Evolutionary conservation across 2,888 invertebrate species (phyloP).

Genomic region (Anthophora plumipes): DNA sequence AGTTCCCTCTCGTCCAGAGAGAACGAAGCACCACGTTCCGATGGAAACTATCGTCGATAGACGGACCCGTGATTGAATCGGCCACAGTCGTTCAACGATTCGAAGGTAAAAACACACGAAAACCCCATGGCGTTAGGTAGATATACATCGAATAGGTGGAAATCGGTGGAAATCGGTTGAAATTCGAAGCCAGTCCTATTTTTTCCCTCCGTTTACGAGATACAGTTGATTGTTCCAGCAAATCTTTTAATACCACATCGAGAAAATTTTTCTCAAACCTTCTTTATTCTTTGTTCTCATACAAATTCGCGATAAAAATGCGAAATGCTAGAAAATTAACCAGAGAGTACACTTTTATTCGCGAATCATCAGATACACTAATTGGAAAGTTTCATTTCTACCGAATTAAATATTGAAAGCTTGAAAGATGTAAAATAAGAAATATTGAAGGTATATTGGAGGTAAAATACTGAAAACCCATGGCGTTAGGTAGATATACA

Average conservation of each 20-base stretch:
- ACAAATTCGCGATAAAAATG: conserved; percentile 37
- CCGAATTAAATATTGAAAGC: no score
- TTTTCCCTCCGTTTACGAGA: neutral
- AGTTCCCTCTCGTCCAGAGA: conserved; percentile 6
- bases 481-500: neutral
- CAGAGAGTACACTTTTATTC: no score
- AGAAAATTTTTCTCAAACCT: neutral
- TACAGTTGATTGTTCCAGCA: conserved; percentile 12
- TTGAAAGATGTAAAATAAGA: no score
- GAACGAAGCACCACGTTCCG: no score
- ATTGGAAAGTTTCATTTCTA: no score
- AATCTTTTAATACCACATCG: conserved; percentile 7
- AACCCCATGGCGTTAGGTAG: no score
- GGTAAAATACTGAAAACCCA: neutral
- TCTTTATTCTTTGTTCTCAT: neutral
- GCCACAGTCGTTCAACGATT: neutral
- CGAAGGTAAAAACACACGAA: neutral
- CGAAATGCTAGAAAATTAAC: neutral
- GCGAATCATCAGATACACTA: no score
- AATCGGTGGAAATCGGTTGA: neutral
- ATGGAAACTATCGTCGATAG: conserved; percentile 10
- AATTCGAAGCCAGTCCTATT: neutral
- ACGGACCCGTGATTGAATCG: conserved; percentile 28
- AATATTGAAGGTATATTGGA: no score
- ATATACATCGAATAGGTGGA: neutral